Base-by-base conservation (phyloP, 2,888 invertebrate species). In the Hydrotaea diabolus region DNA sequence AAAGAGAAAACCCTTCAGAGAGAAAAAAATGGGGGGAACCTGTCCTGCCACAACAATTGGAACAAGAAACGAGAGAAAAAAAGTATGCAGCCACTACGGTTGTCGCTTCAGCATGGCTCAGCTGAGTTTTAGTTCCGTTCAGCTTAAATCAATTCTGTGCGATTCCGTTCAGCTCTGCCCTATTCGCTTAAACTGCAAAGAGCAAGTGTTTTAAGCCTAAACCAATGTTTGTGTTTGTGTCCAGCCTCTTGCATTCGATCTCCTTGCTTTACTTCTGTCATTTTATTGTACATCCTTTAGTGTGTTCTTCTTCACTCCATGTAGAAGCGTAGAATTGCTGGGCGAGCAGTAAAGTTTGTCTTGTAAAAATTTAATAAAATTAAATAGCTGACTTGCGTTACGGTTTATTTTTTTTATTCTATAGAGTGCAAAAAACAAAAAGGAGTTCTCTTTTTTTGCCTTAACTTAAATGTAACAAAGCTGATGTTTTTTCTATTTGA, bases 361-460 rank as follows among this genome's bases (percentile, higher is more conserved):
- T 72, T 83, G 17, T 19, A 78, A 69, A 74, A 72, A 72, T 53
- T 72, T 82, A 82, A 82, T 75, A 75, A 83, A 83, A 76, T 83
- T 79, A 83, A 83, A 79, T 73, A 78, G 75, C 75, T 82, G 69
- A 69, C 36, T 23, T 49, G 9, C 64, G 62, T 39, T 46, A 69
- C 4, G 13, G 3, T 15, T 15, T 59, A 55, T 43, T 55, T 23
- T n/a, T n/a, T 57, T 17, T 72, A 36, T 19, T 31, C 43, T 57
- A 13, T 69, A 39, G 69, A 59, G 21, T 69, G 46, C 57, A 11
- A 8, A 8, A 39, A 4, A 39, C 7, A 1, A n/a, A n/a, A n/a
- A n/a, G 71, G 13, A 57, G 49, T 59, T 26, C 7, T 31, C 19
- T 74, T 43, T 57, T 57, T 74, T 62, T 26, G 19, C 39, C 39